Conservation (phyloP, 2,113 vertebrate genomes). For the Tylochromis polylepis region DNA sequence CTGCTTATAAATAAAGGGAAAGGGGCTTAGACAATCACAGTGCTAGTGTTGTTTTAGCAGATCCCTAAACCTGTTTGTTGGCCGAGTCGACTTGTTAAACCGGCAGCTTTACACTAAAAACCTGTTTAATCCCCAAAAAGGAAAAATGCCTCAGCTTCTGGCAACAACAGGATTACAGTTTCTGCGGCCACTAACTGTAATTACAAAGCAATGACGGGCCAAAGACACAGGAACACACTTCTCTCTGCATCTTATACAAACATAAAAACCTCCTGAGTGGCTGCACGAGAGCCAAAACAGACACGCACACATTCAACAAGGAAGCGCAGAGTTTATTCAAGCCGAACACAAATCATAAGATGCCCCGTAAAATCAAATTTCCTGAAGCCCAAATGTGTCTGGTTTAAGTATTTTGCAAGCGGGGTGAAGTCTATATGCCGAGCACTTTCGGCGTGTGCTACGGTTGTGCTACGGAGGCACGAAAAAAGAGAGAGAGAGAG, state of each 20-base stretch:
- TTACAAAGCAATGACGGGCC: conserved; percentile 49
- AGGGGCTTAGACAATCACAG: neutral
- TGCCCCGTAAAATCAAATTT: conserved; percentile 53
- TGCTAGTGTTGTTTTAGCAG: conserved; percentile 22
- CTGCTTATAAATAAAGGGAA: neutral
- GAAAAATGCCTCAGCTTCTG: conserved; percentile 38
- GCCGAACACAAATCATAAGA: conserved; percentile 57
- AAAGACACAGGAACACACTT: conserved; percentile 27
- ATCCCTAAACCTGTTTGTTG: conserved; percentile 23
- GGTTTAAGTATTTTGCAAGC: conserved; percentile 16
- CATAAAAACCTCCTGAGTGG: conserved; percentile 1
- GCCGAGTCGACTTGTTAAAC: conserved; percentile 41
- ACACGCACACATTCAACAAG: neutral
- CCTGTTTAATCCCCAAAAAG: conserved; percentile 68
- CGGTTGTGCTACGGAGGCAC: neutral
- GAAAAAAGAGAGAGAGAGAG: neutral
- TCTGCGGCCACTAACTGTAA: conserved; percentile 51
- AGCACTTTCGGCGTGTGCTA: neutral
- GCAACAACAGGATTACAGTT: conserved; percentile 43
- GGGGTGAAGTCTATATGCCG: neutral
- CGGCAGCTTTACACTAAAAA: conserved; percentile 54
- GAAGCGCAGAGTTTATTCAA: conserved; percentile 2
- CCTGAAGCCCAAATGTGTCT: conserved; percentile 34
- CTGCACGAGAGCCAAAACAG: neutral
- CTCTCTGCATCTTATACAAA: conserved; percentile 1